Evolutionary conservation across 1,140 invertebrate species (phyloP), one percentile per base, ranked within the genome.

Genomic region (Phthorimaea operculella): DNA sequence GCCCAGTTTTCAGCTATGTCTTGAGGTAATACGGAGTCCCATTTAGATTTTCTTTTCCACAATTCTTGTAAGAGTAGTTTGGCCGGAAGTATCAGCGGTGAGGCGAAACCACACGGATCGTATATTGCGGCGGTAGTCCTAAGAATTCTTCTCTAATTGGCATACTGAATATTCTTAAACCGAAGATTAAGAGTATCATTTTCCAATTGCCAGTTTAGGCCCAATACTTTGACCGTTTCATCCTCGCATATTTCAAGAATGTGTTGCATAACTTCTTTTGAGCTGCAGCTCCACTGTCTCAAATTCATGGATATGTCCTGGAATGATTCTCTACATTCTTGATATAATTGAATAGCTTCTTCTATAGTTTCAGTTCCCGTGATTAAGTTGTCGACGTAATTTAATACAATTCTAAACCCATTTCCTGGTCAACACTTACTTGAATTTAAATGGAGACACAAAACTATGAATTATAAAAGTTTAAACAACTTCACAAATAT

Each of bases 221-320:
- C 56, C 39, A 58, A 47, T 54, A 28, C 15, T 55, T 12, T 12
- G 2, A 42, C 39, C 14, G 39, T 42, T 42, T 42, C 14, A 42
- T 42, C 39, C 4, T 12, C 11, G 34, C 36, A 55, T 16, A 12
- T 34, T 8, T 63, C 15, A n/a, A 51, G 53, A 55, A 58, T 58
- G 16, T 33, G 5, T 36, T 45, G 4, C 8, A 50, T 44, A 48
- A 52, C 59, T 16, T 55, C 28, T 28, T 56, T 54, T 39, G 54
- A 50, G 16, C 60, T 63, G 9, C 53, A 66, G 51, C 57, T 66
- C 54, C 56, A 60, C 14, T 63, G 56, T 4, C 58, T 34, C 51
- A 66, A 34, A 54, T 63, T 67, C 57, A 67, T 64, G 11, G 59
- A 63, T 12, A 64, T 36, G 33, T 51, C 28, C n/a, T 61, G n/a